A percentile compares a stretch with the other conserved stretches of the same genome.
These are phyloP conservation scores for Threskiornis aethiopicus DNA, from an alignment of 2,797 vertebrate genomes.

Conservation along the genomic window DNA sequence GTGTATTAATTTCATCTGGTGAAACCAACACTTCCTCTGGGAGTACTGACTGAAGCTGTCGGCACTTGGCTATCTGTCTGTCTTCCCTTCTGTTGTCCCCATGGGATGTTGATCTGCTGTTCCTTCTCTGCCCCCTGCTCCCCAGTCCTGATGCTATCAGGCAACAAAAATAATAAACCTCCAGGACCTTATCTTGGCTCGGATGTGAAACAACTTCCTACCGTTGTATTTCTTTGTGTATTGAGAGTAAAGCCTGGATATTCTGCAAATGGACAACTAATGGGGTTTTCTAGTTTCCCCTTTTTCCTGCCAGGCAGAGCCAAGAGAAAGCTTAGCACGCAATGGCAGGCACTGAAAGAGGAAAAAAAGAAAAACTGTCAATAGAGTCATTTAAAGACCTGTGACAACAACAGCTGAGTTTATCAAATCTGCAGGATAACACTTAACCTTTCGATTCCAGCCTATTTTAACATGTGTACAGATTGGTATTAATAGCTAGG, in stretches of 20 bases:
- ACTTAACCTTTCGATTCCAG: constrained; percentile 63
- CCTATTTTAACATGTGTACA: constrained; percentile 46
- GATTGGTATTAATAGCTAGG: constrained; percentile 35
- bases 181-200: constrained; percentile 89
- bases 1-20: constrained; percentile 75
- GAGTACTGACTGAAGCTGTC: constrained; percentile 83
- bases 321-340: constrained; percentile 73
- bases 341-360: constrained; percentile 50
- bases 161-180: constrained; percentile 88
- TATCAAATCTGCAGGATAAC: constrained; percentile 67
- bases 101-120: constrained; percentile 69
- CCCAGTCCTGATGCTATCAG: constrained; percentile 82
- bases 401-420: constrained; percentile 63
- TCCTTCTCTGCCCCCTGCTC: constrained; percentile 70
- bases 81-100: constrained; percentile 62
- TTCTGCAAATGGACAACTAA: constrained; percentile 69
- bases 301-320: constrained; percentile 73
- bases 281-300: constrained; percentile 73
- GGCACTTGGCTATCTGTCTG: constrained; percentile 78
- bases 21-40: constrained; percentile 82
- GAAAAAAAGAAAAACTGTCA: constrained; percentile 3
- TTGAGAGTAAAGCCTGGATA: constrained; percentile 66
- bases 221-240: constrained; percentile 72
- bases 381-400: constrained; percentile 43
- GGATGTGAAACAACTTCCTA: constrained; percentile 86